Conservation (phyloP, 2,888 invertebrate species). For the Meteorus cinctellus region DNA sequence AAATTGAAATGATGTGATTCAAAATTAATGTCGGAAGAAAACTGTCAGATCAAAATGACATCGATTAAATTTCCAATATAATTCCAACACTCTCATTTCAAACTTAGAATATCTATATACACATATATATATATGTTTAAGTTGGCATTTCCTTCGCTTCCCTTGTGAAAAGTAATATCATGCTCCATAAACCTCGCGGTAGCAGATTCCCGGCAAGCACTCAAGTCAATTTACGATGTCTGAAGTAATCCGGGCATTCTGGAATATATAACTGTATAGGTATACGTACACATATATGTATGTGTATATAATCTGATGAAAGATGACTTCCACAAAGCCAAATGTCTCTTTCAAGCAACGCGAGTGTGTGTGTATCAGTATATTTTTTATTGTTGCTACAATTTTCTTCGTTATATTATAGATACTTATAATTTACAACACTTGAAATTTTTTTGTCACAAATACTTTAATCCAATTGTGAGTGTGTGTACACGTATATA, state of each 20-base stretch:
- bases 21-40: slow-evolving; percentile 1
- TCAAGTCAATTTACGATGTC: slow-evolving; percentile 44
- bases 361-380: neutral
- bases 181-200: slow-evolving; percentile 61
- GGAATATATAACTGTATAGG: slow-evolving; percentile 29
- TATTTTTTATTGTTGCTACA: neutral
- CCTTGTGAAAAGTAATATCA: slow-evolving; percentile 62
- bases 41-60: neutral
- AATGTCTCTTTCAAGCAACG: slow-evolving; percentile 9
- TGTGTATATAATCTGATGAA: slow-evolving; percentile 9
- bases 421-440: neutral
- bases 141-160: slow-evolving; percentile 40
- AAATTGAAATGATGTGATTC: neutral
- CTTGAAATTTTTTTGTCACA: slow-evolving; percentile 21
- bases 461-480: slow-evolving; percentile 18
- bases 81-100: slow-evolving; percentile 27
- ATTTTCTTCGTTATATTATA: slow-evolving; percentile 33
- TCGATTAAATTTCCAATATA: slow-evolving; percentile 35
- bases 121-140: slow-evolving; percentile 4
- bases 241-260: slow-evolving; percentile 37
- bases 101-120: neutral
- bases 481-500: neutral
- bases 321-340: slow-evolving; percentile 5
- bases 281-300: slow-evolving; percentile 32
- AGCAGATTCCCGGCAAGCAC: slow-evolving; percentile 52